phyloP scores from a whole-genome alignment of 2,113 vertebrate genomes.

The Galbula dea region DNA sequence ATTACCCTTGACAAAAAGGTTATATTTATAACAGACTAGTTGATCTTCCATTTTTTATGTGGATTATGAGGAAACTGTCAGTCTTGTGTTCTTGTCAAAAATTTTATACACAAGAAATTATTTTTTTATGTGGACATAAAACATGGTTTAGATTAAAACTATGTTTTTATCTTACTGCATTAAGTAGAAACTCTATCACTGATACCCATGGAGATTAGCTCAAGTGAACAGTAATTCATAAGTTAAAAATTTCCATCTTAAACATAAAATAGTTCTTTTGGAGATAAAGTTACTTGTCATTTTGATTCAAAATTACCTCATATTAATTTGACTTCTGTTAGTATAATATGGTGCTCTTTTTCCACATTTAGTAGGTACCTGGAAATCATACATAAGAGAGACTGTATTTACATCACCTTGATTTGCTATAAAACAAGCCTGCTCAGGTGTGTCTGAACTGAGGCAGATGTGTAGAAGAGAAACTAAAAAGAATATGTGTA shows the following conservation, averaged over 20 bases:
- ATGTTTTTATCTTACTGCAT: background rate
- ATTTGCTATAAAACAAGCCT: background rate
- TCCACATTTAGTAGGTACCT: background rate
- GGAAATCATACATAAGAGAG: background rate
- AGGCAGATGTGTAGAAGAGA: background rate
- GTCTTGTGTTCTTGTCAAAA: background rate
- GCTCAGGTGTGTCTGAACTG: background rate
- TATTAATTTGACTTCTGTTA: background rate
- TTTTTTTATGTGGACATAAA: background rate
- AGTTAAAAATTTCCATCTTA: background rate
- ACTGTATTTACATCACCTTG: background rate
- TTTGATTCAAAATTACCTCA: background rate
- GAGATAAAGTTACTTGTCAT: background rate
- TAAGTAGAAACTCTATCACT: background rate
- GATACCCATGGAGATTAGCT: background rate
- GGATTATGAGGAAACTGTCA: background rate
- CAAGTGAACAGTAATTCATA: background rate
- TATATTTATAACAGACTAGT: background rate
- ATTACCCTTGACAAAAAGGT: background rate
- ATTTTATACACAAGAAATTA: background rate
- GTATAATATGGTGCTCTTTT: background rate
- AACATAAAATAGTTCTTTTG: background rate
- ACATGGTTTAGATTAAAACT: background rate
- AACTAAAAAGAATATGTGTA: background rate
- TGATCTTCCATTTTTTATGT: background rate